phyloP scores from a whole-genome alignment of 2,888 invertebrate genomes.

The Pammene fasciana region DNA sequence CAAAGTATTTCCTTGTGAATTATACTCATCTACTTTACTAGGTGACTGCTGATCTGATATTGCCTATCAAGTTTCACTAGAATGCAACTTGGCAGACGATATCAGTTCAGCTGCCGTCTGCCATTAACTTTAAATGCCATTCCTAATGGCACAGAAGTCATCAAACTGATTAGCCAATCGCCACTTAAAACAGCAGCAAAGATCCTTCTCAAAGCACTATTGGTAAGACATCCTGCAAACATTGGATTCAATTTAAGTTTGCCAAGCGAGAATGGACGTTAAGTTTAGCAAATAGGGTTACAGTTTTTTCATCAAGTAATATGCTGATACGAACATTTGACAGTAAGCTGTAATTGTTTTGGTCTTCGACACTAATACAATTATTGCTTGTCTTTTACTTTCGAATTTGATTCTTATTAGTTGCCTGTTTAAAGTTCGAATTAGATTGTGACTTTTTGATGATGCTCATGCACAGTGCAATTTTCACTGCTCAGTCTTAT shows the following conservation, averaged over 20 bases:
- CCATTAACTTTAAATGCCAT: slow-evolving; percentile 4
- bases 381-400: not conserved
- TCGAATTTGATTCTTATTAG: not conserved
- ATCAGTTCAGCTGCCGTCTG: not conserved
- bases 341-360: not conserved
- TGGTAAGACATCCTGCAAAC: no score
- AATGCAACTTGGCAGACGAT: not conserved
- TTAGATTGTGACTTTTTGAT: not conserved
- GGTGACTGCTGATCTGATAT: no score
- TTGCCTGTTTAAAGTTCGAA: not conserved
- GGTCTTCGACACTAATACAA: not conserved
- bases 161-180: slow-evolving; percentile 23
- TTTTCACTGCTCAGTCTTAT: not conserved
- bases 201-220: not conserved
- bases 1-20: no score
- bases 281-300: not conserved
- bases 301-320: not conserved
- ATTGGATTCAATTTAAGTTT: not conserved
- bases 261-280: not conserved
- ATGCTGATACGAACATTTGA: not conserved
- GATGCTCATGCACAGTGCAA: not conserved
- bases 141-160: slow-evolving; percentile 10
- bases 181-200: slow-evolving; percentile 12
- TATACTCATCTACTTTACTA: no score
- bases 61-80: no score